Conservation (phyloP, 2,797 vertebrate species). For the Xenopus petersii region DNA sequence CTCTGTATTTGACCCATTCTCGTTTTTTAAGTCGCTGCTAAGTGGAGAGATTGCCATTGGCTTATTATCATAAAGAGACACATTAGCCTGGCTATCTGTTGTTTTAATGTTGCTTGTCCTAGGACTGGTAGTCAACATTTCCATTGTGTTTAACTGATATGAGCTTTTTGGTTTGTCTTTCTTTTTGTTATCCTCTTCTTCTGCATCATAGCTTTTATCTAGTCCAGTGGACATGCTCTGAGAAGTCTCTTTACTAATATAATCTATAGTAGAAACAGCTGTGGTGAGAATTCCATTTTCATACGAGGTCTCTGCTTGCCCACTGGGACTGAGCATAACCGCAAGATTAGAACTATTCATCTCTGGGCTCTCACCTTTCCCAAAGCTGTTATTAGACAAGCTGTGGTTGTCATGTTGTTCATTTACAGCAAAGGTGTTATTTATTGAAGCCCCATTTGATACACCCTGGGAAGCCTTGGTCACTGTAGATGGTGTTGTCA, state of each 20-base stretch:
- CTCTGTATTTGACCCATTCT: not conserved
- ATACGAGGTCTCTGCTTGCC: constrained; percentile 27
- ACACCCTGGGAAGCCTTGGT: constrained; percentile 47
- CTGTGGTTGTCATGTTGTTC: not conserved
- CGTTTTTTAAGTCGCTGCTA: not conserved
- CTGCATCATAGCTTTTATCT: not conserved
- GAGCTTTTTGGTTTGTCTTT: constrained; percentile 2
- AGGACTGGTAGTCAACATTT: not conserved
- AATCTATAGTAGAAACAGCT: constrained; percentile 33
- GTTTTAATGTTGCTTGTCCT: constrained; percentile 41
- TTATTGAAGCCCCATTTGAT: constrained; percentile 36
- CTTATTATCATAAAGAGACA: not conserved
- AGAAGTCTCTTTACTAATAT: not conserved
- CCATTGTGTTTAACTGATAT: constrained; percentile 35
- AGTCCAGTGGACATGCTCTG: constrained; percentile 17
- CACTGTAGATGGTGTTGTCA: not conserved
- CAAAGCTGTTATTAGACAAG: accelerated
- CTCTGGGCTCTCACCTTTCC: not conserved
- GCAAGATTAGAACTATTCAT: constrained; percentile 19
- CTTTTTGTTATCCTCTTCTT: constrained; percentile 29
- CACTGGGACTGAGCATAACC: constrained; percentile 21
- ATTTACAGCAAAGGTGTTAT: constrained; percentile 22
- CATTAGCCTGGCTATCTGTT: not conserved
- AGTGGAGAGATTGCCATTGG: not conserved
- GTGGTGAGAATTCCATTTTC: constrained; percentile 51